Evolutionary conservation across 2,113 vertebrate species (phyloP), one percentile per base, ranked within the genome.

Genomic region (Petaurus breviceps): DNA sequence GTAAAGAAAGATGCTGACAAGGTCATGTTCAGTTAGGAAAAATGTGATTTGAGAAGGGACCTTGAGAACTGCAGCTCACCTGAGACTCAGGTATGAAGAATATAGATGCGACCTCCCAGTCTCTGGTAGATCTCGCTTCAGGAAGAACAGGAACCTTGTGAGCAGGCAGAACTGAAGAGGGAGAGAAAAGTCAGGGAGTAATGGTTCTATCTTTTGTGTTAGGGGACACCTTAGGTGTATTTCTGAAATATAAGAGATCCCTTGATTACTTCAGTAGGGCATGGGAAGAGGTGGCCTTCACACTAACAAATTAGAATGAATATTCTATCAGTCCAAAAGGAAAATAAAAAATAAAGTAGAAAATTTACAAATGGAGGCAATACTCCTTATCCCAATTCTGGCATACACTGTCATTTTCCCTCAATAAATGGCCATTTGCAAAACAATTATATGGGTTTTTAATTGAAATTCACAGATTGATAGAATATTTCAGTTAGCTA

Each of bases 91-190:
- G 57, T 31, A 96, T 93, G 94, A 96, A 1, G 31, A 95, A 90
- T 23, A 94, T 53, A 94, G 98, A 92, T 52, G 61, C 57, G 92
- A 94, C 51, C 90, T 51, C 95, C 96, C 94, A 96, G n/a, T 97
- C 95, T 97, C 91, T 97, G 92, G 51, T 95, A 61, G 61, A 43
- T 97, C 89, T 97, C 93, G 97, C 94, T 90, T 95, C 95, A 97
- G 96, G 55, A 96, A 95, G 94, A 55, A 90, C 55, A 93, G 96
- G 46, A 93, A 14, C 96, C 96, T 92, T 95, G 61, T 91, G 93
- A 89, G 28, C 37, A 96, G 95, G 96, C 50, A 92, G 49, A 89
- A 91, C 96, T 98, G 95, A 96, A 91, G 92, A 47, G 57, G 52
- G 93, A 90, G 90, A 92, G 96, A 95, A 96, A n/a, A 97, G 50